Base-by-base conservation (phyloP, 2,888 invertebrate species). In the Melikaiella ostensackeni region DNA sequence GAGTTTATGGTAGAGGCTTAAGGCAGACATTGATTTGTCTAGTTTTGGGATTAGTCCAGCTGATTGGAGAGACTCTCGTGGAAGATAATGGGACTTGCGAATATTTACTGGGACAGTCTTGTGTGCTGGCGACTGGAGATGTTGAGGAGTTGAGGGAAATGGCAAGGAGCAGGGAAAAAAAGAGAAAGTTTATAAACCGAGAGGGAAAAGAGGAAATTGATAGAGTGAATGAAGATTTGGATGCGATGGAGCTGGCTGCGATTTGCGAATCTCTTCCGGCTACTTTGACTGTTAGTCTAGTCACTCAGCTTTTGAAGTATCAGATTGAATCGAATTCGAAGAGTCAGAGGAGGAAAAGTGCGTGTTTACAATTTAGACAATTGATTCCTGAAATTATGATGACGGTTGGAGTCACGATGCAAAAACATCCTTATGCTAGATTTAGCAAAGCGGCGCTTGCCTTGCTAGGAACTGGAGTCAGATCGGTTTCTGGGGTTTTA, bases 361-460 rank as follows among this genome's bases (percentile, higher is more conserved):
- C 85, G 6, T 88, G 88, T 77, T 80, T 85, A 9, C 90, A 90
- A 38, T 81, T 91, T 33, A 85, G 88, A 19, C 88, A 89, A 46
- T 84, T 91, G 82, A 87, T 91, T 46, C 89, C 89, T 0, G 90
- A 91, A 74, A 75, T 91, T 2, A 87, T 90, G 82, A 76, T 79
- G 0, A 91, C 90, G 77, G 81, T 90, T 8, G 87, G 87, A 16
- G 81, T 84, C 21, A 89, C 88, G 8, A 75, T 91, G 24, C 91
- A 90, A 27, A 88, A 86, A 13, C 87, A 90, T 59, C 86, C 88
- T 0, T 90, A 89, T 42, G 73, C 88, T 0, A 87, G 85, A 21
- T 91, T 91, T 55, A 90, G 89, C 74, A 86, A 86, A 59, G 89
- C 89, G 0, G 89, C 88, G 4, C 78, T 91, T 4, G 88, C 88